Conservation (phyloP, 2,113 vertebrate genomes). For the Cairina moschata region DNA sequence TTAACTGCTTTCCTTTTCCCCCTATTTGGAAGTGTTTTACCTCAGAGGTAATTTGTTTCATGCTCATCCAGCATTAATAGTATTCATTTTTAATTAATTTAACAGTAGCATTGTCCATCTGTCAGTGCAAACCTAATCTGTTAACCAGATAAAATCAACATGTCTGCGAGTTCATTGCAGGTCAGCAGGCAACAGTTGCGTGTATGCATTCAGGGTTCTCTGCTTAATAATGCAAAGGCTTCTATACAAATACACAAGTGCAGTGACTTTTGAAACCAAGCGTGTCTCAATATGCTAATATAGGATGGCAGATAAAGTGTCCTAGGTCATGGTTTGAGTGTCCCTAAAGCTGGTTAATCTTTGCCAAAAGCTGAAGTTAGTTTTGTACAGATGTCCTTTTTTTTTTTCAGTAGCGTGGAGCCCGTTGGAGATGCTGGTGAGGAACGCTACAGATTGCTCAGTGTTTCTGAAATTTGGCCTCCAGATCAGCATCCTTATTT, state of each 20-base stretch:
- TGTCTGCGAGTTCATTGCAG: conserved; percentile 60
- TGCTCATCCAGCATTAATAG: conserved; percentile 60
- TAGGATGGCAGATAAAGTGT: neutral
- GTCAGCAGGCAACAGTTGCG: conserved; percentile 16
- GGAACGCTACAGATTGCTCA: neutral
- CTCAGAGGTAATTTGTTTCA: conserved; percentile 66
- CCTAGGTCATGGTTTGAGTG: neutral
- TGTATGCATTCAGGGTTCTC: conserved; percentile 1
- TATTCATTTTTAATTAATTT: conserved; percentile 72
- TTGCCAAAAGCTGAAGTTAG: neutral
- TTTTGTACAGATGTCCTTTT: neutral
- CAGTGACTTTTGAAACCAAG: neutral
- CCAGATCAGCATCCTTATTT: neutral
- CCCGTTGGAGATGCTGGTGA: neutral
- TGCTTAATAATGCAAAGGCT: conserved; percentile 32
- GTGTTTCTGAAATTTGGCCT: neutral
- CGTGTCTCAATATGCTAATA: neutral
- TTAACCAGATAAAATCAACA: conserved; percentile 64
- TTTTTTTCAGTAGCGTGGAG: neutral
- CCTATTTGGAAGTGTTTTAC: conserved; percentile 38
- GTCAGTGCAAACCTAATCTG: conserved; percentile 62
- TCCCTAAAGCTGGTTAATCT: neutral
- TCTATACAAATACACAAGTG: neutral
- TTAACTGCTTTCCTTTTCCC: neutral
- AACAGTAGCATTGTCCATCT: conserved; percentile 61